Base-by-base conservation (phyloP, 2,888 invertebrate species). In the Cheilosia variabilis region DNA sequence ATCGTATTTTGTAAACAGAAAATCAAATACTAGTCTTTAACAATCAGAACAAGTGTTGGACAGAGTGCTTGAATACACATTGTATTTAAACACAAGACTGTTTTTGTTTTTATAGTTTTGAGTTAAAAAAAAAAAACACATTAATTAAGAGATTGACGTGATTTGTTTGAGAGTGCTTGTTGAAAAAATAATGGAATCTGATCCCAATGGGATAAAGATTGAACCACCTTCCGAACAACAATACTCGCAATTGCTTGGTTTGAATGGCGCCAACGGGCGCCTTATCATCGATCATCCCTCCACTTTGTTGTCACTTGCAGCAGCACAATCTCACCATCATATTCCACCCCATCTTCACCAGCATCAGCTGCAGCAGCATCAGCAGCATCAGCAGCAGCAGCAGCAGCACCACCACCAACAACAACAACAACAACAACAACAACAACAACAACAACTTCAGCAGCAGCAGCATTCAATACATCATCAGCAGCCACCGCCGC, bases 161-260 rank as follows among this genome's bases (percentile, higher is more conserved):
- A 22, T 47, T 22, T 31, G 15, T 41, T 41, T 57, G 31, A 22
- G 71, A 66, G 80, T 63, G 79, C n/a, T 52, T 58, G 76, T 78
- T 66, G 22, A 43, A 37, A 89, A 89, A 91, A 91, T 90, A 90
- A 92, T 92, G 92, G 92, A 92, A 90, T 90, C 91, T 90, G 90
- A 91, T 90, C 90, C 91, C 89, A 91, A 91, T 89, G 90, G 91
- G 90, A 92, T 92, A 89, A 92, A 92, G 90, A 90, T 92, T 89
- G 92, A 92, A 89, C 90, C 91, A 88, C 89, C 91, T 88, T 89
- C 91, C 88, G 92, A 92, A 88, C 91, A 90, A 73, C 91, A 91
- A 82, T 91, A 91, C 89, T 91, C 91, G 63, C 92, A 91, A 89
- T 89, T 92, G 87, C 89, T 92, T 84, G 90, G 92, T 88, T 90